Base-by-base conservation (phyloP, 1,140 invertebrate genomes). In the Palaemon carinicauda region DNA sequence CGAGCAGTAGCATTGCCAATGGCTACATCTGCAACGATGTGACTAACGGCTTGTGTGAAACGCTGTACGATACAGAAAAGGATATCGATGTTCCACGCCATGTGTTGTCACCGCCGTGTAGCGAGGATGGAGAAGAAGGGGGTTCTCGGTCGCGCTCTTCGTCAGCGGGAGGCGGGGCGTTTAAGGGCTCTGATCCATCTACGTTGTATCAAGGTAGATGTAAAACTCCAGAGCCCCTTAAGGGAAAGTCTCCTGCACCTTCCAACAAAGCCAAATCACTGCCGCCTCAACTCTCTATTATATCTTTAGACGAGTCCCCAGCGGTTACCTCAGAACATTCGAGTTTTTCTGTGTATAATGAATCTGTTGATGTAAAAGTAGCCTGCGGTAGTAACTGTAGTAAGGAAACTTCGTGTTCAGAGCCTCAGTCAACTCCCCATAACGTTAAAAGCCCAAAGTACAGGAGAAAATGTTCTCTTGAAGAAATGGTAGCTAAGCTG, bases 401-500 rank as follows among this genome's bases (percentile, higher is more conserved):
- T 12, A 31, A 19, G 9, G 27, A 15, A 53, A n/a, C 29, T n/a
- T 29, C 31, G 21, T 31, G 21, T 33, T 31, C 33, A 50, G 75
- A 24, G 56, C 9, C 41, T 9, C 53, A 7, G 24, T 73, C 29
- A 41, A 50, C 31, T 73, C 65, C 19, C 84, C 84, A 5, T 31
- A 27, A 33, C n/a, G 77, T 53, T 74, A 86, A 86, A 80, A 65
- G 77, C 21, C 75, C 74, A 73, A 79, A 73, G 29, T 77, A 78
- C 5, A 79, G 77, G 41, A 80, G 78, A 52, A 86, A 79, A 71
- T 73, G 27, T 54, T 86, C 84, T 21, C 77, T 86, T 9, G 84
- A 86, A 21, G 84, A 86, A 54, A 78, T 86, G 77, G 78, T 86
- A 29, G 74, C 27, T 27, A 73, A 80, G 31, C 51, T 86, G 17